Percentiles rank a stretch among this genome's conserved stretches.
Conservation (phyloP, 2,797 vertebrate species). For the Hyperoplus immaculatus region DNA sequence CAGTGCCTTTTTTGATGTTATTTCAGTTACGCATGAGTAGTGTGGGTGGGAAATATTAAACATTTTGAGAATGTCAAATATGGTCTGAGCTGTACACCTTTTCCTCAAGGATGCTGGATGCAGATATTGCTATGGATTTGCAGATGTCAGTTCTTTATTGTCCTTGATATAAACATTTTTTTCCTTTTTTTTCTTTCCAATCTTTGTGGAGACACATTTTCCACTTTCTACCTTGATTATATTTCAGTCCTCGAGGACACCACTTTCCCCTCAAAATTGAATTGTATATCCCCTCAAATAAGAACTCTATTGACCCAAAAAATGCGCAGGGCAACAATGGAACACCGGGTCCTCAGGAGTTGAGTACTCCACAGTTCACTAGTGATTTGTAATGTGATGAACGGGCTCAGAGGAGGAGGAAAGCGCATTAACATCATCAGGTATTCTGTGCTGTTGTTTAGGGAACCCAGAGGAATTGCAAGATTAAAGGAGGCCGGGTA, state of each 20-base stretch:
- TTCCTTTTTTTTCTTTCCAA: neutral
- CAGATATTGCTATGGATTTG: slow-evolving; percentile 22
- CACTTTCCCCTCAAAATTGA: slow-evolving; percentile 7
- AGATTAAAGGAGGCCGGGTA: slow-evolving; percentile 28
- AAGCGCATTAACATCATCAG: slow-evolving; percentile 6
- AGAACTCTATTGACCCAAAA: slow-evolving; percentile 29
- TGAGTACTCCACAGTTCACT: slow-evolving; percentile 13
- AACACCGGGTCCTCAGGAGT: neutral
- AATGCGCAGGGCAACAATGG: slow-evolving; percentile 14
- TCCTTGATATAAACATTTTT: slow-evolving; percentile 33
- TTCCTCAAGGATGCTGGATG: neutral
- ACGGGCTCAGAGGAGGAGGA: neutral
- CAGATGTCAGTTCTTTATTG: slow-evolving; percentile 11
- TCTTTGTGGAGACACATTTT: slow-evolving; percentile 19
- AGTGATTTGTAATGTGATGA: slow-evolving; percentile 34
- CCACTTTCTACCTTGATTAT: slow-evolving; percentile 19
- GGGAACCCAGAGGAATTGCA: slow-evolving; percentile 6
- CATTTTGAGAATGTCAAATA: slow-evolving; percentile 16
- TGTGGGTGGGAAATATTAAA: neutral
- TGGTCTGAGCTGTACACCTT: neutral
- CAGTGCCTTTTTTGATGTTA: slow-evolving; percentile 21
- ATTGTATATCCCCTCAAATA: slow-evolving; percentile 17
- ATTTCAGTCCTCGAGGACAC: slow-evolving; percentile 21
- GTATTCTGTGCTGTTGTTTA: neutral
- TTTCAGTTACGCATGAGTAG: neutral